These are phyloP conservation scores for Solea senegalensis DNA, from an alignment of 2,113 vertebrate species.

Conservation along the genomic window DNA sequence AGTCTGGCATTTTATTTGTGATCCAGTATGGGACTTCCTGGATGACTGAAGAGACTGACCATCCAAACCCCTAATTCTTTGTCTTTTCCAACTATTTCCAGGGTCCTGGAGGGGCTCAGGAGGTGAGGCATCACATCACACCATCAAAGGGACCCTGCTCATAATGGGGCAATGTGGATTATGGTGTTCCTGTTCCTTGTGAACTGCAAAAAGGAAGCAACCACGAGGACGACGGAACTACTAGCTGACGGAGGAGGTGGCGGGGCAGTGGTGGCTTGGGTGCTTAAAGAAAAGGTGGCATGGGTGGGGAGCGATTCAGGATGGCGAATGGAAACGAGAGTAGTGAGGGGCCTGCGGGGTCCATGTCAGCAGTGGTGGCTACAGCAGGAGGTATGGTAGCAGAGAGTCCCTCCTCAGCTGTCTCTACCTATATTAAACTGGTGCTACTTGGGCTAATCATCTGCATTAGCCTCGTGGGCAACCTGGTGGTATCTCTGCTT, in stretches of 20 bases:
- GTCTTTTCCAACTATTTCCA: slow-evolving; percentile 48
- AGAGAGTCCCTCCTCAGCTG: slow-evolving; percentile 74
- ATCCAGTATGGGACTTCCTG: background rate
- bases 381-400: slow-evolving; percentile 80
- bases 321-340: slow-evolving; percentile 87
- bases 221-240: slow-evolving; percentile 74
- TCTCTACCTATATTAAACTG: slow-evolving; percentile 88
- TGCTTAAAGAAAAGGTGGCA: slow-evolving; percentile 35
- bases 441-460: slow-evolving; percentile 89
- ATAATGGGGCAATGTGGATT: slow-evolving; percentile 77
- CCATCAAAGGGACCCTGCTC: slow-evolving; percentile 37
- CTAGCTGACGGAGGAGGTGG: slow-evolving; percentile 58
- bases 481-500: slow-evolving; percentile 87
- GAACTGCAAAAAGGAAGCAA: slow-evolving; percentile 69
- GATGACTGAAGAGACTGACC: background rate
- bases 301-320: slow-evolving; percentile 51
- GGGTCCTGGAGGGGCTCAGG: slow-evolving; percentile 32
- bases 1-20: too few species aligned
- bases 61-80: slow-evolving; percentile 15
- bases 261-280: slow-evolving; percentile 51
- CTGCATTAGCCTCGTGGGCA: slow-evolving; percentile 88
- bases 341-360: slow-evolving; percentile 70
- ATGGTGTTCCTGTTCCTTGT: slow-evolving; percentile 62
- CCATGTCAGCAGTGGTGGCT: slow-evolving; percentile 74
- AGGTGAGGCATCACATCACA: slow-evolving; percentile 8